Evolutionary conservation across 2,113 vertebrate species (phyloP).

Genomic region (Centropus unirufus): DNA sequence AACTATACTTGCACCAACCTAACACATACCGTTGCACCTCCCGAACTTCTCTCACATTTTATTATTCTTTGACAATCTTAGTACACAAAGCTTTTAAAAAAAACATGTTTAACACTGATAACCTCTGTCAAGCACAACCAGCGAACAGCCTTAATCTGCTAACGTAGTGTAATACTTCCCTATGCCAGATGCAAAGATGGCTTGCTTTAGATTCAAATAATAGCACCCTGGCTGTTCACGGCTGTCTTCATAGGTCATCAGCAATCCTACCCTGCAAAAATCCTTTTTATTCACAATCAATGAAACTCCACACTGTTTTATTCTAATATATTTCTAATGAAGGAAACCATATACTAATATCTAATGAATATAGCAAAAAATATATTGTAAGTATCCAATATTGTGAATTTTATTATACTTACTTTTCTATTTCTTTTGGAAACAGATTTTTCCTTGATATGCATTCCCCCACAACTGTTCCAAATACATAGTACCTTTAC

Average conservation of each 20-base stretch:
- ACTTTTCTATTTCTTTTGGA: not conserved
- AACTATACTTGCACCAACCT: no score
- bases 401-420: not conserved
- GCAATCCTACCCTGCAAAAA: not conserved
- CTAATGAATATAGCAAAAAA: not conserved
- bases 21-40: not conserved
- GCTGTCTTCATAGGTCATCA: not conserved
- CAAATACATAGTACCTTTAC: not conserved
- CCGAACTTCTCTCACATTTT: not conserved
- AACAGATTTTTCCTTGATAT: not conserved
- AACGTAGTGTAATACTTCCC: not conserved
- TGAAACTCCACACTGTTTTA: not conserved
- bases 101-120: not conserved
- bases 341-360: not conserved
- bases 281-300: not conserved
- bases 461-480: not conserved
- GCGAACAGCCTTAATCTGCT: not conserved
- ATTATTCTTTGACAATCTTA: not conserved
- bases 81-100: not conserved
- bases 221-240: not conserved
- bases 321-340: not conserved
- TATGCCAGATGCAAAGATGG: not conserved
- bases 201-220: not conserved
- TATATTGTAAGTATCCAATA: not conserved
- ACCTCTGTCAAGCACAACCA: not conserved